phyloP scores from a whole-genome alignment of 2,113 vertebrate species.

The Pseudonaja textilis region DNA sequence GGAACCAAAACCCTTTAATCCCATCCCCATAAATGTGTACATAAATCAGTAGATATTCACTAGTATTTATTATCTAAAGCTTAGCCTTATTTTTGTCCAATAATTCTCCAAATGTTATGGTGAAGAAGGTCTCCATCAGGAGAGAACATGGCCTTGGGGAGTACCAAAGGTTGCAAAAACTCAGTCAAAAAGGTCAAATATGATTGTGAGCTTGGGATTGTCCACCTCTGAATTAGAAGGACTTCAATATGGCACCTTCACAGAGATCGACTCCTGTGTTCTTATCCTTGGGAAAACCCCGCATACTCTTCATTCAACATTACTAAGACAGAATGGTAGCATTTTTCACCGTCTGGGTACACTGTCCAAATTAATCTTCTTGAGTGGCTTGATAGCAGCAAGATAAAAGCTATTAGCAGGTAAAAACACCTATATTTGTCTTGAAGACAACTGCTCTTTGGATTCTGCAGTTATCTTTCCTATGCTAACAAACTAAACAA shows the following conservation, averaged over 20 bases:
- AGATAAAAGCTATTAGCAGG: not conserved
- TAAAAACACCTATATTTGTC: not conserved
- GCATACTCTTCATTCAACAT: not conserved
- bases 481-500: not conserved
- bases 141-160: not conserved
- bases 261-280: not conserved
- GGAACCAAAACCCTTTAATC: not conserved
- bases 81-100: not conserved
- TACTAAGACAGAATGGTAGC: not conserved
- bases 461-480: not conserved
- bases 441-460: not conserved
- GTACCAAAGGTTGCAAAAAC: not conserved
- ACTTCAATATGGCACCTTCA: not conserved
- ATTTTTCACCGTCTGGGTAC: not conserved
- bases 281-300: not conserved
- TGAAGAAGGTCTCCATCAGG: not conserved
- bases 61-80: not conserved
- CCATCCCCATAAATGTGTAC: too few relatives aligned
- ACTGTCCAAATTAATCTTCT: not conserved
- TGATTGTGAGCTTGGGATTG: not conserved
- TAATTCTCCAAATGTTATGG: not conserved
- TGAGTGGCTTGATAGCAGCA: not conserved
- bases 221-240: not conserved
- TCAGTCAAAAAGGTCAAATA: not conserved
- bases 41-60: not conserved